Evolutionary conservation across 1,140 invertebrate genomes (phyloP).

Genomic region (Leptopilina clavipes): DNA sequence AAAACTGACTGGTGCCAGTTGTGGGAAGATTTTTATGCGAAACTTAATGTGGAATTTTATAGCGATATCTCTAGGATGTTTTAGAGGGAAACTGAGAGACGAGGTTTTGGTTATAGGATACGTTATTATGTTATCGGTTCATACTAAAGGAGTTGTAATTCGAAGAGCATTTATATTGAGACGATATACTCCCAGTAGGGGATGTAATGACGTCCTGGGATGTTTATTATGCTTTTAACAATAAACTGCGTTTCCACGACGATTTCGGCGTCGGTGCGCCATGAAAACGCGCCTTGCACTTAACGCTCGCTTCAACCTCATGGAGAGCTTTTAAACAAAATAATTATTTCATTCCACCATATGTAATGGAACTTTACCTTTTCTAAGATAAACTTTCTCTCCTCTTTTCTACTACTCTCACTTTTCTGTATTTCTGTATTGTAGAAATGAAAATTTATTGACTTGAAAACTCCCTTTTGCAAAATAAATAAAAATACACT

Average conservation of each 20-base stretch:
- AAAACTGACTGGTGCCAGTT: neutral
- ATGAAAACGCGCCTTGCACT: slow-evolving; percentile 46
- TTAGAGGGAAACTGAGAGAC: neutral
- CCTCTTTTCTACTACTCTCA: neutral
- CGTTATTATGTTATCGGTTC: slow-evolving; percentile 43
- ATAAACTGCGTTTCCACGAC: slow-evolving; percentile 51
- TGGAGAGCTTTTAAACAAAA: slow-evolving; percentile 40
- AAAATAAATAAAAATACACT: no score
- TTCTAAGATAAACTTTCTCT: neutral
- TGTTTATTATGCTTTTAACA: slow-evolving; percentile 52
- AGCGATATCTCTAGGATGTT: slow-evolving; percentile 4
- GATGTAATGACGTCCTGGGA: slow-evolving; percentile 51
- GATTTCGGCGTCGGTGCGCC: slow-evolving; percentile 38
- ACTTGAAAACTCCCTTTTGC: no score
- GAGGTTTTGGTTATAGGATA: slow-evolving; percentile 3
- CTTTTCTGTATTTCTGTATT: no score
- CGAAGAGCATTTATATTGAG: slow-evolving; percentile 47
- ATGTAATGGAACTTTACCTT: neutral
- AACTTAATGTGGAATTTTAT: neutral
- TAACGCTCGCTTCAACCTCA: slow-evolving; percentile 28
- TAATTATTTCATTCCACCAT: slow-evolving; percentile 39
- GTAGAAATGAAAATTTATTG: no score
- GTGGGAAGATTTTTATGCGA: neutral
- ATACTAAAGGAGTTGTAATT: slow-evolving; percentile 45
- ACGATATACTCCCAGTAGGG: slow-evolving; percentile 45